These are phyloP conservation scores for Syngnathus scovelli DNA, from an alignment of 2,113 vertebrate species.

Conservation along the genomic window DNA sequence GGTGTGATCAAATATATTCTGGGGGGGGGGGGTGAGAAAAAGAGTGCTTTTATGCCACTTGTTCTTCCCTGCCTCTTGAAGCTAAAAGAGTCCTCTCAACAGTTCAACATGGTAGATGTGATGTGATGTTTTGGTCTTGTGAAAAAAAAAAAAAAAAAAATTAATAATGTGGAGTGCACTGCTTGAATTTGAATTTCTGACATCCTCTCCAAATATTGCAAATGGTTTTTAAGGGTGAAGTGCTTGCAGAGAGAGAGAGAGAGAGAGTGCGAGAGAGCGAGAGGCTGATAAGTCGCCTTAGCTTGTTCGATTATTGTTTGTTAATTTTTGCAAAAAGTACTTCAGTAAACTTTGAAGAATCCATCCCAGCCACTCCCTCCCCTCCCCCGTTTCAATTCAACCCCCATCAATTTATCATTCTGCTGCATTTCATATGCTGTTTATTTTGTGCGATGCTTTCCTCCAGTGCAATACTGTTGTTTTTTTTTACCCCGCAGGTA, in stretches of 20 bases:
- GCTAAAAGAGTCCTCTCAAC: conserved; percentile 7
- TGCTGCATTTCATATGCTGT: no score
- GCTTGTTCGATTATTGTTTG: not conserved
- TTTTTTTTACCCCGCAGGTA: no score
- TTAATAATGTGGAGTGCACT: not conserved
- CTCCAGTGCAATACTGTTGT: no score
- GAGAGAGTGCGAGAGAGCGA: not conserved
- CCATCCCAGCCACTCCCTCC: no score
- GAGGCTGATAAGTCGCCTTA: conserved; percentile 3
- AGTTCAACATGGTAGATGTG: not conserved
- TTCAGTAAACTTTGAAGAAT: no score
- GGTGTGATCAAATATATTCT: not conserved
- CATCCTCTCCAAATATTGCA: conserved; percentile 7
- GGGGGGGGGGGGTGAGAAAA: conserved; percentile 2
- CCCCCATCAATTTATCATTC: no score
- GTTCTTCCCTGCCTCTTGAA: conserved; percentile 8
- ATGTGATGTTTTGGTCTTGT: not conserved
- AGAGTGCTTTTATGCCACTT: not conserved
- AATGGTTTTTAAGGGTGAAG: conserved; percentile 12
- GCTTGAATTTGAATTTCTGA: conserved; percentile 14
- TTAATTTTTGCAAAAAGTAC: not conserved
- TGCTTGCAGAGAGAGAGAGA: not conserved
- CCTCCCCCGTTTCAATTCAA: no score
- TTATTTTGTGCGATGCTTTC: no score
- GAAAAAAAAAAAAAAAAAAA: not conserved